Base-by-base conservation (phyloP, 1,140 invertebrate genomes). In the Trichoplusia ni region DNA sequence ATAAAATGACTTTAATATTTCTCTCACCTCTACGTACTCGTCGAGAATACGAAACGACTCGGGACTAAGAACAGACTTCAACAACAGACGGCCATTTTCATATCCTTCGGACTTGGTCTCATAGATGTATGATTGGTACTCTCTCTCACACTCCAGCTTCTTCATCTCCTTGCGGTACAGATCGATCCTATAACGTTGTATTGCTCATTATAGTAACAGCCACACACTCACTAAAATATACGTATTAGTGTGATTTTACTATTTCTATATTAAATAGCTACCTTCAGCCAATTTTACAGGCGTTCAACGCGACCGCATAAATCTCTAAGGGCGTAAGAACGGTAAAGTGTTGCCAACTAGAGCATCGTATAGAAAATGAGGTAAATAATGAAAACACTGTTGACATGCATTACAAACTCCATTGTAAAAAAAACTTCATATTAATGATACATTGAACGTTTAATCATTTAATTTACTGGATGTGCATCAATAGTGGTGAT, bases 11-110 rank as follows among this genome's bases (percentile, higher is more conserved):
- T 33, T 14, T 11, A 46, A 38, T 21, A 13, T 33, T 19, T 44
- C 14, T 27, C 21, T 27, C 40, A 33, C 59, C 46, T 62, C 59
- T 27, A 51, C 40, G 29, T 62, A 51, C 2, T 49, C 46, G 8
- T 62, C 59, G 11, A 62, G 2, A 7, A 62, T 31, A 2, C 25
- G 31, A 5, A 40, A 62, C 11, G 40, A 25, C 5, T 62, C 46
- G 7, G 59, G 33, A 19, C 47, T 51, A 5, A 62, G 46, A 8
- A 21, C 11, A 19, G 59, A 51, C 23, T 40, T 62, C 23, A 62
- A 11, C 4, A 62, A 40, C 18, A 51, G 11, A 1, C 33, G 23
- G 1, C 33, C 59, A 27, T 62, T 49, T 19, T 21, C 59, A 29
- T 16, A 21, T 31, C 29, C 42, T 13, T 38, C 59, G 11, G n/a